A percentile compares a stretch with the other conserved stretches of the same genome.
Evolutionary conservation across 2,888 invertebrate genomes (phyloP).

Genomic region (Drosophila subquinaria): DNA sequence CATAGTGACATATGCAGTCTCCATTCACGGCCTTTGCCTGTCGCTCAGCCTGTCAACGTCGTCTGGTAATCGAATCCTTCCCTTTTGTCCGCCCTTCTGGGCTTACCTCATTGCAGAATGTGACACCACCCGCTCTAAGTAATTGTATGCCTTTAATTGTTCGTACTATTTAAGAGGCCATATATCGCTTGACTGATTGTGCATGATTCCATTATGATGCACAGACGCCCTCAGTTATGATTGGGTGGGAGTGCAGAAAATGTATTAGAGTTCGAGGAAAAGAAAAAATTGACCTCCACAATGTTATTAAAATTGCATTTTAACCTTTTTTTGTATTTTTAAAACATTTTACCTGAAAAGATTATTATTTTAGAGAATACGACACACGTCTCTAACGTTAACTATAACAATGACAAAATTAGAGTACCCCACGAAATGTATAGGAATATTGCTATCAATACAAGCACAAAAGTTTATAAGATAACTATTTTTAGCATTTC

Average conservation of each 20-base stretch:
- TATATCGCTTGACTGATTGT: slow-evolving; percentile 36
- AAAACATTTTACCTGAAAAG: not conserved
- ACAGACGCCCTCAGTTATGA: slow-evolving; percentile 3
- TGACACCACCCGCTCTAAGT: slow-evolving; percentile 7
- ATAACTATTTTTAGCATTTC: not conserved
- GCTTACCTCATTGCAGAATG: slow-evolving; percentile 12
- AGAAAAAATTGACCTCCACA: not conserved
- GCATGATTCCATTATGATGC: slow-evolving; percentile 8
- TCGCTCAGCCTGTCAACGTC: slow-evolving; percentile 46
- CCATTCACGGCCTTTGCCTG: slow-evolving; percentile 15
- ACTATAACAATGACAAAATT: not conserved
- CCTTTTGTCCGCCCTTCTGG: slow-evolving; percentile 17
- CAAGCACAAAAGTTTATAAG: not conserved
- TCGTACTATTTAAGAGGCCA: slow-evolving; percentile 31
- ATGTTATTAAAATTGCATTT: not conserved
- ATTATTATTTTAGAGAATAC: too few relatives aligned
- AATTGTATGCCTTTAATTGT: slow-evolving; percentile 52
- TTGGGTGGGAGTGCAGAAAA: not conserved
- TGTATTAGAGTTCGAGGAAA: not conserved
- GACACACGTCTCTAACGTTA: too few relatives aligned
- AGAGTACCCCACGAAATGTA: not conserved
- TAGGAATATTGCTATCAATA: not conserved
- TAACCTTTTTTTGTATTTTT: not conserved
- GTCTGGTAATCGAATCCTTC: slow-evolving; percentile 58
- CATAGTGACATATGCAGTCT: slow-evolving; percentile 25